Evolutionary conservation across 1,140 invertebrate genomes (phyloP).

Genomic region (Bombus ignitus): DNA sequence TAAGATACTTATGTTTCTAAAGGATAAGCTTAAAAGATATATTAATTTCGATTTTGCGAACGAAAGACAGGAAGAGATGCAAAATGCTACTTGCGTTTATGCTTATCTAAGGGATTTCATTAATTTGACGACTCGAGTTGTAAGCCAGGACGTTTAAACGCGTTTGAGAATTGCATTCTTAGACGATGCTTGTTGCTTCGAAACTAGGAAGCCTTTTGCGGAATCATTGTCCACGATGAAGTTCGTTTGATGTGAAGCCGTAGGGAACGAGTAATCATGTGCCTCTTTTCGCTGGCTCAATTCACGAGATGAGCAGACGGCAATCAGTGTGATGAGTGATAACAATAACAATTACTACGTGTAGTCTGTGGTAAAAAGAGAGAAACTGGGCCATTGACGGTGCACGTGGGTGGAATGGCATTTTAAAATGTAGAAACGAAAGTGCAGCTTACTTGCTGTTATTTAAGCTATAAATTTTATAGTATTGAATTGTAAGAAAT

Average conservation of each 20-base stretch:
- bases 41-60: too few relatives aligned
- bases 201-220: slow-evolving; percentile 47
- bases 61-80: too few relatives aligned
- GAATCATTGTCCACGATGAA: slow-evolving; percentile 47
- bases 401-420: slow-evolving; percentile 31
- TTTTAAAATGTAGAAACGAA: slow-evolving; percentile 17
- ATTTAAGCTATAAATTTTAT: background rate
- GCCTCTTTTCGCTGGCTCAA: slow-evolving; percentile 58
- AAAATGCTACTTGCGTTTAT: background rate
- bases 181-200: slow-evolving; percentile 47
- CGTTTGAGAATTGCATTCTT: slow-evolving; percentile 51
- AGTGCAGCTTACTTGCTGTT: background rate
- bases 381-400: slow-evolving; percentile 9
- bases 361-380: slow-evolving; percentile 34
- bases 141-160: background rate
- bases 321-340: slow-evolving; percentile 71
- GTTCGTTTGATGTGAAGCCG: slow-evolving; percentile 46
- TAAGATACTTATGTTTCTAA: too few relatives aligned
- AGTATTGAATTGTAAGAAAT: background rate
- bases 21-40: too few relatives aligned
- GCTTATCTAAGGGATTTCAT: background rate
- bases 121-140: background rate
- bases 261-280: slow-evolving; percentile 14
- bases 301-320: slow-evolving; percentile 61
- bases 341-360: slow-evolving; percentile 62